These are phyloP conservation scores for Drosophila neotestacea DNA, from an alignment of 2,888 invertebrate genomes.

Conservation along the genomic window DNA sequence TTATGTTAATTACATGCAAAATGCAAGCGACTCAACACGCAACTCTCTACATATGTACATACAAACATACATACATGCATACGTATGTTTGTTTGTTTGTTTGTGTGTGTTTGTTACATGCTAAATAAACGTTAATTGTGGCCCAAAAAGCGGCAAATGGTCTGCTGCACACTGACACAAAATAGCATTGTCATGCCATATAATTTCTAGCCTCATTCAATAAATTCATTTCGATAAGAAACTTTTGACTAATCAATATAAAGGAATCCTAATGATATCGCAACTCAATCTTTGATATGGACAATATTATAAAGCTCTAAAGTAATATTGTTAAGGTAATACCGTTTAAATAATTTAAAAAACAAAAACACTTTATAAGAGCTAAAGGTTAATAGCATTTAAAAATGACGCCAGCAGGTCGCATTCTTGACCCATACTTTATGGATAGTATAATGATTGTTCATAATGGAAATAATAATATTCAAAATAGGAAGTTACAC, in stretches of 20 bases:
- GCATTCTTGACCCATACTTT: too few relatives aligned
- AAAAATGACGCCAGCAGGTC: neutral
- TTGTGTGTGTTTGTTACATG: conserved; percentile 8
- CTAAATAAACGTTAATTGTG: conserved; percentile 58
- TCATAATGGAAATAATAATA: too few relatives aligned
- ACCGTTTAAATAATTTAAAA: neutral
- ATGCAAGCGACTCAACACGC: conserved; percentile 48
- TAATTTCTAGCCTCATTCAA: neutral
- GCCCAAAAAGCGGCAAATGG: conserved; percentile 51
- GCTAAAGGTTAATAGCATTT: conserved; percentile 5
- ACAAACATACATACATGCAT: conserved; percentile 14
- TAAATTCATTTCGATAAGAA: neutral
- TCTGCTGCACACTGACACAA: conserved; percentile 33
- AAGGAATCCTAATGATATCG: neutral
- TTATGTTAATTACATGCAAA: conserved; percentile 64
- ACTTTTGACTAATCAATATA: conserved; percentile 6
- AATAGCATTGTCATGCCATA: neutral
- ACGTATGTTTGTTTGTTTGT: neutral
- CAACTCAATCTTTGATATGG: conserved; percentile 5
- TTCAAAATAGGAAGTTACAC: too few relatives aligned
- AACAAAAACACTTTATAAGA: neutral
- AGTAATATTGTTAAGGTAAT: neutral
- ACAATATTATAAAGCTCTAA: neutral
- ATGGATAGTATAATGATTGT: too few relatives aligned
- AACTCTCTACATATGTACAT: conserved; percentile 16